Percentiles rank a stretch among this genome's conserved stretches.
phyloP scores from a whole-genome alignment of 1,140 invertebrate species.

The Lordiphosa collinella region DNA sequence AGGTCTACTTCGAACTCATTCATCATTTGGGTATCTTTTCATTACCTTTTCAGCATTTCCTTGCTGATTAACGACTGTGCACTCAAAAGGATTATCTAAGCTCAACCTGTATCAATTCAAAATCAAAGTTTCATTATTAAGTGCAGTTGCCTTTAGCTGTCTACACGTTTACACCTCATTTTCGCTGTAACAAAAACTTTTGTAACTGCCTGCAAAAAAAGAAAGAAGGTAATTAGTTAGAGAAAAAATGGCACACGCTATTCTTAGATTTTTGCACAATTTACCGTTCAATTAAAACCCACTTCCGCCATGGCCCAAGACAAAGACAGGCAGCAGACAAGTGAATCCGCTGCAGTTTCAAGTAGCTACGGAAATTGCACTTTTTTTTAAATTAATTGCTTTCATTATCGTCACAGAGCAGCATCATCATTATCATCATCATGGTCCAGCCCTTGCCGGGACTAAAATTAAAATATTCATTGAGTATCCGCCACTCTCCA shows the following conservation, averaged over 20 bases:
- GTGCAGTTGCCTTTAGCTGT: not conserved
- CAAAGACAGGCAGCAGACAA: not conserved
- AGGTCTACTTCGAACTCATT: no score
- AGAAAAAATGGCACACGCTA: constrained; percentile 35
- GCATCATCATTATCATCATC: constrained; percentile 12
- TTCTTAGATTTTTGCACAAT: constrained; percentile 50
- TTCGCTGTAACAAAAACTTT: constrained; percentile 31
- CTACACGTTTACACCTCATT: constrained; percentile 15
- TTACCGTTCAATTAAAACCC: constrained; percentile 64
- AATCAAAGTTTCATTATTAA: no score
- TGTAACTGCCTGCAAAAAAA: constrained; percentile 1
- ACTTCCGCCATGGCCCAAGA: constrained; percentile 20
- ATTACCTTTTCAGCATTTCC: no score
- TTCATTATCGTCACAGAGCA: constrained; percentile 53
- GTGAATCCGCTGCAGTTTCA: constrained; percentile 35
- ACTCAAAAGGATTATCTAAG: no score
- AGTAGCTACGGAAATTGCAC: constrained; percentile 56
- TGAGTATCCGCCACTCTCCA: constrained; percentile 15
- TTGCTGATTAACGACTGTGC: no score
- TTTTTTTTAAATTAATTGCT: constrained; percentile 69
- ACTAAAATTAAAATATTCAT: constrained; percentile 68
- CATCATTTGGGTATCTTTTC: no score
- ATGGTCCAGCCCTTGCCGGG: constrained; percentile 10
- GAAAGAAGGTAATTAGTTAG: constrained; percentile 31
- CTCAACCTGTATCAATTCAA: no score